These are phyloP conservation scores for Pegoplata infirma DNA, from an alignment of 2,888 invertebrate genomes.

Conservation along the genomic window DNA sequence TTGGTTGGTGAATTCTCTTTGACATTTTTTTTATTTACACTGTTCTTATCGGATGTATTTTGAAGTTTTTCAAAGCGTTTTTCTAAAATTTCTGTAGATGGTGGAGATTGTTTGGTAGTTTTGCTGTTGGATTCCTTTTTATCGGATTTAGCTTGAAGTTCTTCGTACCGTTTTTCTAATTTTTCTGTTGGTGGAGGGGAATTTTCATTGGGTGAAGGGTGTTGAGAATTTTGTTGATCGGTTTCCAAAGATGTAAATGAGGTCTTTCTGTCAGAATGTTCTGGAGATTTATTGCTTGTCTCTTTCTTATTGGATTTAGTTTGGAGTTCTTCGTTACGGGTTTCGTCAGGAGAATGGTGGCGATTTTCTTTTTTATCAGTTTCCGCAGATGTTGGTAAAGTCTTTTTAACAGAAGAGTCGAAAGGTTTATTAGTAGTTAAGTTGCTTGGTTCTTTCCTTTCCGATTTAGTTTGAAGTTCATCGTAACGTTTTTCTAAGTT, in stretches of 20 bases:
- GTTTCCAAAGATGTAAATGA: slow-evolving; percentile 64
- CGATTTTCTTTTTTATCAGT: not conserved
- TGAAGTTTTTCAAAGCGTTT: too few species aligned
- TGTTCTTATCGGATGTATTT: slow-evolving; percentile 20
- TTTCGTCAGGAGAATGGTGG: slow-evolving; percentile 65
- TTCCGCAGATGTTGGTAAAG: too few species aligned
- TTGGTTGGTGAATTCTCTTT: not conserved
- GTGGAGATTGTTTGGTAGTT: too few species aligned
- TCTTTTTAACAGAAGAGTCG: too few species aligned
- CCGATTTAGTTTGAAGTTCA: too few species aligned
- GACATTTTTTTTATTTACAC: not conserved
- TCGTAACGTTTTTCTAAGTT: slow-evolving; percentile 65
- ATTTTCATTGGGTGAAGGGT: not conserved
- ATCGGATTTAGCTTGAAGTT: too few species aligned
- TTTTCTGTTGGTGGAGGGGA: slow-evolving; percentile 65
- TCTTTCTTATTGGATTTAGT: slow-evolving; percentile 33
- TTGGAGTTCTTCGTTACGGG: slow-evolving; percentile 69
- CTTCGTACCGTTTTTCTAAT: slow-evolving; percentile 64
- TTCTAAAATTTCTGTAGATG: too few species aligned
- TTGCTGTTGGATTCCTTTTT: too few species aligned
- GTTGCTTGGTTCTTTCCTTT: too few species aligned
- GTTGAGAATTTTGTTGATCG: slow-evolving; percentile 54
- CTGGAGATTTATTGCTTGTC: slow-evolving; percentile 66
- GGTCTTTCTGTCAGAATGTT: too few species aligned
- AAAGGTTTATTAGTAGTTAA: too few species aligned